Conservation (phyloP, 1,140 invertebrate species). For the Panagrolaimus sp. region DNA sequence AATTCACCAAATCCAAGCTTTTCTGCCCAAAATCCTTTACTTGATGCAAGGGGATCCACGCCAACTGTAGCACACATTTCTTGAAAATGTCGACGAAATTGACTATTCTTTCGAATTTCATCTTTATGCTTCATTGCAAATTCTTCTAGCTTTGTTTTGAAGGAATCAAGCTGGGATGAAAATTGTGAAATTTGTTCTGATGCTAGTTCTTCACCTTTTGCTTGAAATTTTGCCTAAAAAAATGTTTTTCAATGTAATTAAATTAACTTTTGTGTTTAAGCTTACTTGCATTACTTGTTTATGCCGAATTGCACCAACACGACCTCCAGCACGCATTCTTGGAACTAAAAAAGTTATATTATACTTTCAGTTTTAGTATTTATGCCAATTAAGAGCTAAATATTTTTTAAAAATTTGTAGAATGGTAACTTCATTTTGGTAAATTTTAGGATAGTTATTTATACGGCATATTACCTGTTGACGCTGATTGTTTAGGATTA, state of each 20-base stretch:
- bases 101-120: conserved; percentile 51
- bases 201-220: conserved; percentile 86
- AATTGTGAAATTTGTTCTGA: conserved; percentile 85
- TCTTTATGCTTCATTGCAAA: conserved; percentile 81
- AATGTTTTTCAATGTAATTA: conserved; percentile 1
- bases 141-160: conserved; percentile 84
- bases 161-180: conserved; percentile 85
- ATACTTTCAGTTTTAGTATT: too few species aligned
- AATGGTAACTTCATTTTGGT: too few species aligned
- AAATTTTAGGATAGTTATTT: too few species aligned
- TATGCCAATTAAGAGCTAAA: too few species aligned
- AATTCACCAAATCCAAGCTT: conserved; percentile 96
- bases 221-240: conserved; percentile 78
- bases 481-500: too few species aligned
- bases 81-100: conserved; percentile 90
- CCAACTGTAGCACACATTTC: conserved; percentile 99
- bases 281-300: conserved; percentile 65
- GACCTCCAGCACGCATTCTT: conserved; percentile 73
- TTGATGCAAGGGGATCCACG: conserved; percentile 85
- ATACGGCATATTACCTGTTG: too few species aligned
- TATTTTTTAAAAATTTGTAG: too few species aligned
- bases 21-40: conserved; percentile 84
- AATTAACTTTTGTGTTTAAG: conserved; percentile 9
- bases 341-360: too few species aligned
- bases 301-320: conserved; percentile 85